phyloP scores from a whole-genome alignment of 2,888 invertebrate species.

The Patella ulyssiponensis region DNA sequence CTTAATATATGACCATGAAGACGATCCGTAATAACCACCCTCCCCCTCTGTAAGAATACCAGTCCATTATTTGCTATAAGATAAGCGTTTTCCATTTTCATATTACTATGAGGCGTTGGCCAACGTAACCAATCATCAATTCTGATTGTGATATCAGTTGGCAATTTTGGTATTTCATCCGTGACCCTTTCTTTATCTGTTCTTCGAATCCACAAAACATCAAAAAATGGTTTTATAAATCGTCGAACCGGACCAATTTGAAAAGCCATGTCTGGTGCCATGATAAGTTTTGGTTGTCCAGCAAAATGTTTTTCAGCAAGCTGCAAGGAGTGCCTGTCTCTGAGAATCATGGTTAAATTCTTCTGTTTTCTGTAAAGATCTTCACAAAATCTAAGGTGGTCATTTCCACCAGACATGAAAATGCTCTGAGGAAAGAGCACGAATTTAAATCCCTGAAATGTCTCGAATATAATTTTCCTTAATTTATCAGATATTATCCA shows the following conservation, averaged over 20 bases:
- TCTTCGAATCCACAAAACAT: constrained; percentile 40
- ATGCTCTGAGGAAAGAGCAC: not conserved
- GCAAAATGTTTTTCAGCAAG: constrained; percentile 21
- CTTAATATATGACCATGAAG: constrained; percentile 44
- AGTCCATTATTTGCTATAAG: constrained; percentile 27
- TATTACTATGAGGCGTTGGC: not conserved
- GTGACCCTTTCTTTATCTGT: constrained; percentile 28
- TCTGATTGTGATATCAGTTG: not conserved
- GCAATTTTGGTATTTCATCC: constrained; percentile 21
- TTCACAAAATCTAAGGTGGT: not conserved
- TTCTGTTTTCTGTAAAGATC: not conserved
- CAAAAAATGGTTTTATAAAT: constrained; percentile 34
- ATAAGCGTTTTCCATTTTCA: constrained; percentile 22
- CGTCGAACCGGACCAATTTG: constrained; percentile 34
- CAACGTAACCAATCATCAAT: constrained; percentile 23
- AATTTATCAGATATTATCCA: not conserved
- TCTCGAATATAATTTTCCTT: not conserved
- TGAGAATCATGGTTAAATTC: not conserved
- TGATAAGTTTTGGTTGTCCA: constrained; percentile 15
- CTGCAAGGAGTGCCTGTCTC: constrained; percentile 16
- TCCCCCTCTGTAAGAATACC: constrained; percentile 35
- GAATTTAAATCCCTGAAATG: not conserved
- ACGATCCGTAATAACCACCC: constrained; percentile 42
- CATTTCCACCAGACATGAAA: not conserved
- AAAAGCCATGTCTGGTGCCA: constrained; percentile 44